Base-by-base conservation (phyloP, 2,888 invertebrate genomes). In the Dryadula phaetusa region DNA sequence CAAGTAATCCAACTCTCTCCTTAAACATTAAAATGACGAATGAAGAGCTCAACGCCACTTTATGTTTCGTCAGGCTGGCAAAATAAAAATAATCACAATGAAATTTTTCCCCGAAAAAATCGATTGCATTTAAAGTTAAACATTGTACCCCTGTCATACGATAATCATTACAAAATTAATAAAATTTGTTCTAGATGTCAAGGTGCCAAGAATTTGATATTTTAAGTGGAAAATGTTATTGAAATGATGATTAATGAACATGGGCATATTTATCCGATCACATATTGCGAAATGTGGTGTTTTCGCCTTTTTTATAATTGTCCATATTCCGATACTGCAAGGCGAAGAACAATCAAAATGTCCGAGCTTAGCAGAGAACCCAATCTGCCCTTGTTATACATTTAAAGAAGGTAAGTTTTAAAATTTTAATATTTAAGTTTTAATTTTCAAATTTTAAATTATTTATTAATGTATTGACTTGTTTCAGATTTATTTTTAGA, bases 371-470 rank as follows among this genome's bases (percentile, higher is more conserved):
- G 94, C 95, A 79, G 95, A 95, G 78, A 96, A 95, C 86, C 96
- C 96, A 47, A 95, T 96, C 75, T 98, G 98, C 86, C 97, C 97
- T 6, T 98, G 98, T 90, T 98, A 97, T 93, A 97, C 97, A 86
- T 97, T 98, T 87, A 97, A 97, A 89, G 97, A 97, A 92, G 98
- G 95, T 94, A 87, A 82, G 75, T 72, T 61, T 60, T 16, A 28
- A 22, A 54, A 25, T 28, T 25, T 37, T 63, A 32, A 32, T 32
- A 8, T 32, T 6, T 32, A 32, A 3, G 7, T 32, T 8, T 8
- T n/a, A n/a, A n/a, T n/a, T n/a, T 32, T 3, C n/a, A 37, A 46
- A n/a, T 0, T 62, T 42, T 42, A 10, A 8, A 12, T 1, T 25
- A 46, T 28, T 40, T 20, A 12, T 28, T 63, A 28, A 63, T 28